These are phyloP conservation scores for Lepilemur ruficaudatus DNA, from an alignment of 2,797 vertebrate species.

Conservation along the genomic window DNA sequence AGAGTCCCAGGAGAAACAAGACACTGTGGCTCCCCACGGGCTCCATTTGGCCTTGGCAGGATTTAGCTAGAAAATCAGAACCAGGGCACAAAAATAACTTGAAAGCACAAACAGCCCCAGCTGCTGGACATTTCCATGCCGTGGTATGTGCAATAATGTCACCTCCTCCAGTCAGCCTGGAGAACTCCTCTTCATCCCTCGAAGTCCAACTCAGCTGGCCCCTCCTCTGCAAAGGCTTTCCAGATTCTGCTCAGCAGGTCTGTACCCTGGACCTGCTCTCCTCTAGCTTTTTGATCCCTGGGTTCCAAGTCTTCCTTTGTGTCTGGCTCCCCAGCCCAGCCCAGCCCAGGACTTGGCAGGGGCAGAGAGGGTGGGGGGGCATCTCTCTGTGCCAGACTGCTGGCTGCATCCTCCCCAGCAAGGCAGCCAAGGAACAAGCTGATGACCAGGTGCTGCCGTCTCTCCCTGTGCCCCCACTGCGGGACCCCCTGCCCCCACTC, in stretches of 20 bases:
- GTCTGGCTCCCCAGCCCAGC: neutral
- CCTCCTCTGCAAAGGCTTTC: neutral
- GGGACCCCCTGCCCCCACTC: neutral
- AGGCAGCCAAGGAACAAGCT: neutral
- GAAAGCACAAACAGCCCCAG: neutral
- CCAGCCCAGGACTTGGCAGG: neutral
- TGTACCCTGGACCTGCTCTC: neutral
- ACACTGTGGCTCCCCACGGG: fast-evolving
- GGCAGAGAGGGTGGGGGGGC: neutral
- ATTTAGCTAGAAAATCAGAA: neutral
- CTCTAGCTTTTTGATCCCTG: neutral
- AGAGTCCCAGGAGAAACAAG: neutral
- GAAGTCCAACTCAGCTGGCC: neutral
- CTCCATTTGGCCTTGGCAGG: neutral
- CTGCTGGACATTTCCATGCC: fast-evolving
- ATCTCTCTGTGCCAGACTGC: neutral
- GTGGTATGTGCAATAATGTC: fast-evolving
- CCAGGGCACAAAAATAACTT: neutral
- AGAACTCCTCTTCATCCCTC: neutral
- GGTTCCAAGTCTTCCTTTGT: neutral
- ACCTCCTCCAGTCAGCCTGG: neutral
- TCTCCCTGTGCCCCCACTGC: neutral
- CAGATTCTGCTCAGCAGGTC: neutral
- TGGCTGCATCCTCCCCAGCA: neutral
- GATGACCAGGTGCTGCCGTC: too few species aligned